phyloP scores from a whole-genome alignment of 2,888 invertebrate species.

The Oscheius sp. region DNA sequence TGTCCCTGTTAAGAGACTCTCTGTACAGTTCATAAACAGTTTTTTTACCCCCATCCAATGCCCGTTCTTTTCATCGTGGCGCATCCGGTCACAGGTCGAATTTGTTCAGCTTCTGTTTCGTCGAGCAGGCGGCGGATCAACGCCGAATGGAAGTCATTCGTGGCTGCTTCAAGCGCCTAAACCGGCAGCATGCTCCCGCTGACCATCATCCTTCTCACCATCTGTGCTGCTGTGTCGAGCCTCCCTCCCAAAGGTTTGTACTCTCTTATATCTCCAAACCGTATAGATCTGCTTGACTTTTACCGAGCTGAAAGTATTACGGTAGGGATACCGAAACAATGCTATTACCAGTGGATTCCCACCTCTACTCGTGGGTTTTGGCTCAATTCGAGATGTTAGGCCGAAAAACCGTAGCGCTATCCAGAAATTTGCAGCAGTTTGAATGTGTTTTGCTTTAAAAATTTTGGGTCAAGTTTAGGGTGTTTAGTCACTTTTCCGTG shows the following conservation, averaged over 20 bases:
- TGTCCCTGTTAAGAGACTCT: slow-evolving; percentile 7
- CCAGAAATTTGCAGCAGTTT: too few species aligned
- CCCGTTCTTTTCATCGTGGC: slow-evolving; percentile 15
- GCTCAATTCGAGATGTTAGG: too few species aligned
- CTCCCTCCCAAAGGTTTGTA: slow-evolving; percentile 34
- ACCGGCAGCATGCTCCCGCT: slow-evolving; percentile 29
- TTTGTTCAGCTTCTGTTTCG: slow-evolving; percentile 17
- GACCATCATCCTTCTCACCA: slow-evolving; percentile 18
- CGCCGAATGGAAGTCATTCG: slow-evolving; percentile 19
- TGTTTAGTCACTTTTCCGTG: too few species aligned
- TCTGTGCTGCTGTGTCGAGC: not conserved
- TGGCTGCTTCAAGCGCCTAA: slow-evolving; percentile 25
- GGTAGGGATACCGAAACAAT: not conserved
- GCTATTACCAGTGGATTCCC: not conserved
- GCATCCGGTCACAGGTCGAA: slow-evolving; percentile 29
- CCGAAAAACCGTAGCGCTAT: too few species aligned
- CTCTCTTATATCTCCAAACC: not conserved
- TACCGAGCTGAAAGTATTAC: not conserved
- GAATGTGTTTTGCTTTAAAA: too few species aligned
- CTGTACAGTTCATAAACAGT: not conserved
- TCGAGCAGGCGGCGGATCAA: slow-evolving; percentile 1
- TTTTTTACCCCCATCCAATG: not conserved
- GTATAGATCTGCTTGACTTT: not conserved
- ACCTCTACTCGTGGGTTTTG: slow-evolving; percentile 1
- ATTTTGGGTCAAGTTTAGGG: too few species aligned